Evolutionary conservation across 2,888 invertebrate species (phyloP).

Genomic region (Cephus runcator): DNA sequence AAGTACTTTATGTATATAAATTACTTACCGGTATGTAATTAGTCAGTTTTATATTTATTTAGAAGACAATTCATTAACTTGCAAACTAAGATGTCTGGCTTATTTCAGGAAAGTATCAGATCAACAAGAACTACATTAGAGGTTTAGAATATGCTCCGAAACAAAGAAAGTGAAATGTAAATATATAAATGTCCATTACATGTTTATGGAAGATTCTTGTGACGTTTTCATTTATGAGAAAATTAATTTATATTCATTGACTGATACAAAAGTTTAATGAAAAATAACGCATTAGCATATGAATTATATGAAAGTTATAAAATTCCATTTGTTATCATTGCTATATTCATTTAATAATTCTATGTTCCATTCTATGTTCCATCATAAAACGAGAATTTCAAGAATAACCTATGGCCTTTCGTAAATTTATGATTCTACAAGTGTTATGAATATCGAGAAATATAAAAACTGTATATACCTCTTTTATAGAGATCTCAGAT

Average conservation of each 20-base stretch:
- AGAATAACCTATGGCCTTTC: not conserved
- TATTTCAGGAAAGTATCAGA: slow-evolving; percentile 77
- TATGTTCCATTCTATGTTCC: too few species aligned
- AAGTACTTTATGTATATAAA: slow-evolving; percentile 73
- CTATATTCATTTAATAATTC: too few species aligned
- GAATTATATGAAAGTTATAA: not conserved
- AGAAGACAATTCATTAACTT: not conserved
- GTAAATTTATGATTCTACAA: not conserved
- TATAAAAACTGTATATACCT: not conserved
- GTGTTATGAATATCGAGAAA: not conserved
- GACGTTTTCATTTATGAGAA: not conserved
- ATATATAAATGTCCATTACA: not conserved
- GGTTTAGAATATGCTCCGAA: slow-evolving; percentile 82
- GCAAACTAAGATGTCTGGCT: slow-evolving; percentile 2
- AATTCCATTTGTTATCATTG: not conserved
- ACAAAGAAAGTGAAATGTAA: slow-evolving; percentile 69
- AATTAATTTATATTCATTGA: not conserved
- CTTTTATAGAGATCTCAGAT: not conserved
- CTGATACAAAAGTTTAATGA: not conserved
- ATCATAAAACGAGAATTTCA: not conserved
- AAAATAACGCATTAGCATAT: not conserved
- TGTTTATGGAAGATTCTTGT: not conserved
- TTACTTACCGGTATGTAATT: slow-evolving; percentile 66
- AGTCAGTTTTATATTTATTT: not conserved
- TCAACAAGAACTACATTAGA: slow-evolving; percentile 79